Percentiles rank a stretch among this genome's conserved stretches.
These are phyloP conservation scores for Aporophyla nigra DNA, from an alignment of 2,888 invertebrate genomes.

Conservation along the genomic window DNA sequence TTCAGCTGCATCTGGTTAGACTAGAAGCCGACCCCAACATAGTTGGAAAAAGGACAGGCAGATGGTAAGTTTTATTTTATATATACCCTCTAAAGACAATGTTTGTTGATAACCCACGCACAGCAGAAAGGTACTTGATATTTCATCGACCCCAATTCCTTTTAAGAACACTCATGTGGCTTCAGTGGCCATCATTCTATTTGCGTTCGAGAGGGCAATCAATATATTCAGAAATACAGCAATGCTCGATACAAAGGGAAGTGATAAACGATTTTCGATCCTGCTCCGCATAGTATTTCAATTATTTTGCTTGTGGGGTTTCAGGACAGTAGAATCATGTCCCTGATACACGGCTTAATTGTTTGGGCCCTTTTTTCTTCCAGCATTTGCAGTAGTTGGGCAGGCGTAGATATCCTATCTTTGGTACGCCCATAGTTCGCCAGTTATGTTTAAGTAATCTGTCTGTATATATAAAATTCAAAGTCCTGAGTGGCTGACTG, in stretches of 20 bases:
- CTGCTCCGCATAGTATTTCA: background rate
- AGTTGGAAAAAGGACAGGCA: too few species aligned
- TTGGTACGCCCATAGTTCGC: background rate
- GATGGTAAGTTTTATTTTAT: background rate
- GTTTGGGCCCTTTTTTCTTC: background rate
- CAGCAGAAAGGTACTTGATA: conserved; percentile 20
- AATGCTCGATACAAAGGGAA: conserved; percentile 2
- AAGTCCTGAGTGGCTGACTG: too few species aligned
- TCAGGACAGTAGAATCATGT: conserved; percentile 8
- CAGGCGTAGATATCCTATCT: background rate
- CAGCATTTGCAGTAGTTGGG: background rate
- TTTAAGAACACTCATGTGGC: conserved; percentile 20
- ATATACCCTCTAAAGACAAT: background rate
- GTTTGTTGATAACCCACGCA: conserved; percentile 1
- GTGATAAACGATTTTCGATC: background rate
- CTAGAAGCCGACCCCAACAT: too few species aligned
- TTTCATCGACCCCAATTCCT: conserved; percentile 27
- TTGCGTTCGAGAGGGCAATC: conserved; percentile 27
- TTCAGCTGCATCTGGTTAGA: too few species aligned
- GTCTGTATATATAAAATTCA: too few species aligned
- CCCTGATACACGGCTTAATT: background rate
- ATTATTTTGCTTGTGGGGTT: conserved; percentile 26
- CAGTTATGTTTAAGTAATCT: background rate
- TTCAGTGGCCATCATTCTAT: conserved; percentile 22
- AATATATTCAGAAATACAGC: conserved; percentile 30